A percentile compares a stretch with the other conserved stretches of the same genome.
These are phyloP conservation scores for Drosophila nannoptera DNA, from an alignment of 1,140 invertebrate genomes.

Conservation along the genomic window DNA sequence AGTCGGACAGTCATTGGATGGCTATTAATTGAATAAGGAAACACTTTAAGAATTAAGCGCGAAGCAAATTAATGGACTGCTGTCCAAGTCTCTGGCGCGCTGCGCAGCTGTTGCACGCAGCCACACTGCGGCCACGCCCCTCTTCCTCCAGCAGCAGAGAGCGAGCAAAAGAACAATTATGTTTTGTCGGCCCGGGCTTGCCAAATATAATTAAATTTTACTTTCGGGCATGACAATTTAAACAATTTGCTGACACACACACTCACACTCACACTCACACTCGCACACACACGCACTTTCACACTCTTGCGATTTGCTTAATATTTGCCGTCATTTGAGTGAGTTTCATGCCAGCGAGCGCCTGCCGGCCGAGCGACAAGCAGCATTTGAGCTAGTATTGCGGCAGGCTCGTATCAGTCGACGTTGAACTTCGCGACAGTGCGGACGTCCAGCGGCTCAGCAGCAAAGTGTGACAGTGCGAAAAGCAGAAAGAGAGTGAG, in stretches of 20 bases:
- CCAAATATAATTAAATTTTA: constrained; percentile 49
- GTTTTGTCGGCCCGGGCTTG: constrained; percentile 11
- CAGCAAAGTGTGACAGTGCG: constrained; percentile 11
- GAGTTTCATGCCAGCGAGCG: constrained; percentile 28
- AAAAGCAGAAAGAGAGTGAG: constrained; percentile 3
- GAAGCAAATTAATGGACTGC: constrained; percentile 17
- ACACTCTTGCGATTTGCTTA: constrained; percentile 12
- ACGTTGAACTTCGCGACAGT: constrained; percentile 61
- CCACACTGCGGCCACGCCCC: not conserved
- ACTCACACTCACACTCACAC: no score
- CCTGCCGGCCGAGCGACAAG: constrained; percentile 28
- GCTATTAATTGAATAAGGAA: constrained; percentile 24
- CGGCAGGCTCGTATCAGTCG: constrained; percentile 54
- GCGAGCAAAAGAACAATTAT: constrained; percentile 5
- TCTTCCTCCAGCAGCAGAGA: no score
- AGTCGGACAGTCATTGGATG: not conserved
- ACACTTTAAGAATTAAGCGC: constrained; percentile 31
- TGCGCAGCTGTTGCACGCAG: constrained; percentile 43
- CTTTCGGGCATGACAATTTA: constrained; percentile 17
- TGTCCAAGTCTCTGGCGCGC: not conserved
- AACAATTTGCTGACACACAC: constrained; percentile 16
- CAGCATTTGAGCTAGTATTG: constrained; percentile 36
- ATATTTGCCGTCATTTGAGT: constrained; percentile 34
- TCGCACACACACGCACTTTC: no score
- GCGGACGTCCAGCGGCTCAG: constrained; percentile 44